Percentiles rank a stretch among this genome's conserved stretches.
These are phyloP conservation scores for Paramacrobiotus metropolitanus DNA, from an alignment of 1,140 invertebrate genomes.

Conservation along the genomic window DNA sequence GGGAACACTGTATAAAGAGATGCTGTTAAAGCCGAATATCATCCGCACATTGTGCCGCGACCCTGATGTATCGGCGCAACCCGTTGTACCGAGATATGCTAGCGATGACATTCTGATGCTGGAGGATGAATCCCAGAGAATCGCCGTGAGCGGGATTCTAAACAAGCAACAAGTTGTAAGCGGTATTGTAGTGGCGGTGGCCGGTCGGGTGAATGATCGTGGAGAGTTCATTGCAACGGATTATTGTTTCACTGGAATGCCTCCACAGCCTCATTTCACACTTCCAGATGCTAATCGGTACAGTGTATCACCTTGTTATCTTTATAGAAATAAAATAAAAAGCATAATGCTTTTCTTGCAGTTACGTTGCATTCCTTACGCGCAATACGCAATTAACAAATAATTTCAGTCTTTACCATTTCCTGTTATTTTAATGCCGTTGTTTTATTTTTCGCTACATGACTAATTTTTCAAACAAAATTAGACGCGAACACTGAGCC, in stretches of 20 bases:
- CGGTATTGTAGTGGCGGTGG: conserved; percentile 37
- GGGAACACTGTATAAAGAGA: conserved; percentile 75
- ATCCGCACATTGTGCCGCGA: conserved; percentile 70
- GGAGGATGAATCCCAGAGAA: conserved; percentile 72
- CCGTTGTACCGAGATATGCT: conserved; percentile 30
- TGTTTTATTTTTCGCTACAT: background rate
- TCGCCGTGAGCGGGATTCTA: conserved; percentile 41
- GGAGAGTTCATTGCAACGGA: conserved; percentile 48
- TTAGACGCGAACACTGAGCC: conserved; percentile 26
- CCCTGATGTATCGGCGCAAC: conserved; percentile 49
- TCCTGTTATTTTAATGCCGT: background rate
- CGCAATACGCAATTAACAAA: too few relatives aligned
- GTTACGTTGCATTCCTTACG: conserved; percentile 40
- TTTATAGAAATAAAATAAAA: too few relatives aligned
- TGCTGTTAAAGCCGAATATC: conserved; percentile 71
- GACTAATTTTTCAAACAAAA: too few relatives aligned
- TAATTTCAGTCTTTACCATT: too few relatives aligned
- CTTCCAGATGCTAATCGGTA: conserved; percentile 19
- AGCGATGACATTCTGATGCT: conserved; percentile 57
- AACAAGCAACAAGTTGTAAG: conserved; percentile 23
- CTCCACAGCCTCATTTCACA: conserved; percentile 13
- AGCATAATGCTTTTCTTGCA: too few relatives aligned
- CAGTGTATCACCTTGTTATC: too few relatives aligned
- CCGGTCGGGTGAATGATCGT: conserved; percentile 34
- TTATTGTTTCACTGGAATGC: conserved; percentile 35